Evolutionary conservation across 2,888 invertebrate genomes (phyloP), one percentile per base, ranked within the genome.

Genomic region (Molorchus minor): DNA sequence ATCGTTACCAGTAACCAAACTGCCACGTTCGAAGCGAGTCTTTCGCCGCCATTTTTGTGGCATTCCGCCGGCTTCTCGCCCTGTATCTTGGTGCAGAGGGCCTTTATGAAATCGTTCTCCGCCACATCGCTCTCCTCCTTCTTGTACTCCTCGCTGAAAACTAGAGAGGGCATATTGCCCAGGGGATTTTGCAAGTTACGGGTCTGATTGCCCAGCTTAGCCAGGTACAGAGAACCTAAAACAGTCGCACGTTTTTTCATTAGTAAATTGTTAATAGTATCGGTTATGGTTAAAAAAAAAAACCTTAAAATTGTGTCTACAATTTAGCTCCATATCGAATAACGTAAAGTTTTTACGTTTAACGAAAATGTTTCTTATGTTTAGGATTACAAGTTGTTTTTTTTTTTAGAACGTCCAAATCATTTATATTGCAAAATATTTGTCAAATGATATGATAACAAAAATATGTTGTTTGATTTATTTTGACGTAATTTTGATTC

Each of bases 111-210:
- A 30, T 67, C 67, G 44, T 64, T 61, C 43, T 67, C 67, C 1
- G 64, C 63, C 33, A 64, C 57, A 36, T 67, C 67, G 52, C 64
- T 67, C 33, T 67, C 67, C 21, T 67, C 66, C 36, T 67, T 67
- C 57, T 67, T 67, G 53, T 64, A 67, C 20, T 67, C 67, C 46
- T 67, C 67, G 56, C 67, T 67, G 58, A 67, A 67, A 29, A 67
- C 62, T 17, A 59, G 56, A 33, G 61, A 55, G 52, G 62, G 63
- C 2, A 54, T 46, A 30, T 62, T 62, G 43, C 62, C 62, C 57
- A 56, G 35, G 13, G 62, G 41, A 58, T 55, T 57, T 40, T 58
- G 62, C 33, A 57, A 45, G 57, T 47, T 67, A 30, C 64, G 62
- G 15, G 67, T 67, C 33, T 67, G 67, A 56, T 67, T 67, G 33